Base-by-base conservation (phyloP, 2,797 vertebrate species). In the Acridotheres tristis region DNA sequence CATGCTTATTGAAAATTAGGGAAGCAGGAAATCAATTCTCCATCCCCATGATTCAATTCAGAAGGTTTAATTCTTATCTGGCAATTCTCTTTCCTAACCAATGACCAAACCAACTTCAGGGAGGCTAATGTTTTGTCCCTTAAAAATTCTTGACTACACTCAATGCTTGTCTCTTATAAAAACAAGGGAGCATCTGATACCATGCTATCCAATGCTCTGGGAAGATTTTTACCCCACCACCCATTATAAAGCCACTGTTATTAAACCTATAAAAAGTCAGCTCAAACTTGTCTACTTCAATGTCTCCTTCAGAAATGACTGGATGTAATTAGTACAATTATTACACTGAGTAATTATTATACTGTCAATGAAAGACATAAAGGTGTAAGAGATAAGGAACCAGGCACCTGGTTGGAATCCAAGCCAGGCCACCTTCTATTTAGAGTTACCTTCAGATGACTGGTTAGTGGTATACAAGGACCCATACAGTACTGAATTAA, bases 11-110 rank as follows among this genome's bases (percentile, higher is more conserved):
- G 71, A 55, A 79, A 83, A 74, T 88, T 74, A 74, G 48, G 47
- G 75, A 95, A 93, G 77, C 91, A 93, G 67, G 55, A 94, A 96
- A 94, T 94, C 92, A 72, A 77, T 92, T 76, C 79, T 78, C 73
- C 51, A 68, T 67, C 71, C 88, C 69, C 59, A 95, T 78, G 80
- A 96, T 91, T 94, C 75, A 83, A 51, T 82, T 85, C 92, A 89
- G 89, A 87, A 91, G 21, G 51, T 79, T 94, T 94, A 74, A 93
- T 93, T 94, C 65, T 94, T 80, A 72, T 72, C 91, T 89, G 71
- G 89, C 72, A 93, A 67, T 92, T 92, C 91, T 90, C 25, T 58
- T 68, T 91, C 66, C 67, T 87, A 84, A 77, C 43, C 67, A 89
- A 36, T 43, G 69, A 93, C 66, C 89, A 89, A 87, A 90, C 80